Evolutionary conservation across 2,797 vertebrate genomes (phyloP), one percentile per base, ranked within the genome.

Genomic region (Champsocephalus esox): DNA sequence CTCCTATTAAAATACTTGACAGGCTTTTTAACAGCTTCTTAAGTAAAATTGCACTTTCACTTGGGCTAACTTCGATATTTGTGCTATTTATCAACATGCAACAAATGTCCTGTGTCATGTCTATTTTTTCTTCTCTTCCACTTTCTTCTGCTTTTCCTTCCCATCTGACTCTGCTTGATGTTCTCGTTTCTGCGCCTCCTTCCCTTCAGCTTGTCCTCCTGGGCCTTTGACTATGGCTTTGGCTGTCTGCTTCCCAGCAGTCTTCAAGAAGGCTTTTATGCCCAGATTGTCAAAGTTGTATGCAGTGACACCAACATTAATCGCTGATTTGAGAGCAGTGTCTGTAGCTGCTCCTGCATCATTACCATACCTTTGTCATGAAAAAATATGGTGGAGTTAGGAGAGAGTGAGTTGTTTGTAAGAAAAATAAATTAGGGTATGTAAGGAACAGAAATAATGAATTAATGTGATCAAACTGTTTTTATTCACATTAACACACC

Each of bases 231-330:
- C 75, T 69, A 96, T 81, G 34, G 86, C 93, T 43, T 96, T 95
- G n/a, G 95, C 93, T 0, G 96, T 93, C 72, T 95, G 77, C 74
- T 96, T 97, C 58, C 96, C 94, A 2, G 95, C 84, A 19, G 89
- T 93, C 91, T 96, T 96, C 82, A 98, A 85, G 4, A 98, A 57
- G 44, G 95, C 96, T 89, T 96, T 97, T 80, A 98, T 72, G 50
- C 94, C 96, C 59, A 97, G 91, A 86, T 97, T 92, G 79, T 99
- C 96, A 61, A 99, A 86, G 83, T 97, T 97, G 90, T 96, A 93
- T 2, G 96, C 96, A 3, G 97, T 82, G 75, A 97, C 38, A 3
- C 96, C 97, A 68, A 97, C 87, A 65, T 97, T 96, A 90, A 95
- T 82, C 56, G 93, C 95, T 68, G 97, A 98, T 76, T 93, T 90